These are phyloP conservation scores for Crocuta crocuta DNA, from an alignment of 2,113 vertebrate species.

Conservation along the genomic window DNA sequence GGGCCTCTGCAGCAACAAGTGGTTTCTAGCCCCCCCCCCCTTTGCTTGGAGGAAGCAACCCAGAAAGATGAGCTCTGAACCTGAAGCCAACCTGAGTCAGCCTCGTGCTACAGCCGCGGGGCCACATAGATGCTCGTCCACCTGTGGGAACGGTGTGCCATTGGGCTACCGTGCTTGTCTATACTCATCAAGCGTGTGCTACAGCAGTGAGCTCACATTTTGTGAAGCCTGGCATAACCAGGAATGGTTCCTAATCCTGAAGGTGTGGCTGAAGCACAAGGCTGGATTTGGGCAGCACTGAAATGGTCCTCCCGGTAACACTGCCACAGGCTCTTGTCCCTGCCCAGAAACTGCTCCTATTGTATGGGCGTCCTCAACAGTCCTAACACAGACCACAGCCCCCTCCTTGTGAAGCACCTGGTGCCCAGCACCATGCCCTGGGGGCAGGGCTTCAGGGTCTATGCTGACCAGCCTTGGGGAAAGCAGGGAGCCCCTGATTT, in stretches of 20 bases:
- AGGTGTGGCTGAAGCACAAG: background rate
- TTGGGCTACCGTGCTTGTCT: rapidly evolving
- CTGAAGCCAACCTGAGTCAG: background rate
- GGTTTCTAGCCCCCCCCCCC: background rate
- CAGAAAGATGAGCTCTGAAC: background rate
- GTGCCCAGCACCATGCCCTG: background rate
- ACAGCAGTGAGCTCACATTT: background rate
- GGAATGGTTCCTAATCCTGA: background rate
- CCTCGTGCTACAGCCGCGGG: background rate
- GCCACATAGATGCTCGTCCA: rapidly evolving
- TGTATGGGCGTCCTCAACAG: background rate
- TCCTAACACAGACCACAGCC: background rate
- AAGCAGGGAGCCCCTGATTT: background rate
- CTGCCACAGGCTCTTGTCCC: background rate
- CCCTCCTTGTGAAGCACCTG: background rate
- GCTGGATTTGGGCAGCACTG: background rate
- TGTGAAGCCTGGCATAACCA: background rate
- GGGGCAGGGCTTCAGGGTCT: background rate
- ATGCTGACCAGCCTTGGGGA: background rate
- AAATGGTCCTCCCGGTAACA: rapidly evolving
- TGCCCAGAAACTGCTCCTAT: rapidly evolving
- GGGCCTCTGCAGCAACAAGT: background rate
- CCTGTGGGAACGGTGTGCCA: background rate
- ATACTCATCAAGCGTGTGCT: rapidly evolving
- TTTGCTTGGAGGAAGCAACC: background rate